Evolutionary conservation across 2,797 vertebrate species (phyloP), one percentile per base, ranked within the genome.

Genomic region (Siniperca obscura): DNA sequence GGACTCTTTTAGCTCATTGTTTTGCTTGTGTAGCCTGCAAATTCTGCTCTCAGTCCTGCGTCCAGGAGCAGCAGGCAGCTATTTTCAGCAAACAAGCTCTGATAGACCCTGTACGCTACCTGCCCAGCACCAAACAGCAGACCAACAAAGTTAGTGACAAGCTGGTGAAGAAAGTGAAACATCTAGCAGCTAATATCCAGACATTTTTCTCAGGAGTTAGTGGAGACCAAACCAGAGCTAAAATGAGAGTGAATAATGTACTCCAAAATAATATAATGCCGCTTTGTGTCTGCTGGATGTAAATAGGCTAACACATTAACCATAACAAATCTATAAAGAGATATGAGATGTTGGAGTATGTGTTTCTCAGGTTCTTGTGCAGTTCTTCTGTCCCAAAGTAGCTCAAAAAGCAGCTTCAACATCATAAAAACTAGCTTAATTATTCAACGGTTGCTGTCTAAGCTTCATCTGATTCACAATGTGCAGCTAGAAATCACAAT

Each of bases 371-470:
- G n/a, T 30, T 60, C 25, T 36, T 17, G 50, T 56, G 61, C 12
- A n/a, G 46, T 34, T 56, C 50, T 11, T 16, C 4, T 69, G 8
- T 7, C 17, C 7, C 8, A 30, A 34, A 50, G 22, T 16, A 4
- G 27, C 44, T 7, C 1, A 12, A 6, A 55, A 65, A 66, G 5
- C 25, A 55, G 74, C 40, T n/a, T 68, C n/a, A 48, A 25, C 22
- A 10, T 66, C 52, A 65, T 36, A 12, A 50, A 50, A 50, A 17
- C 22, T 3, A 46, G n/a, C 27, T 66, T 17, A 66, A 66, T 66
- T 30, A 68, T 50, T 50, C 44, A 52, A 30, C 27, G 27, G 44
- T 27, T 67, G 64, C 65, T 50, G 65, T 68, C 25, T 68, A 30
- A 50, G 25, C 44, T 48, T 19, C n/a, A 46, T 48, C 17, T 30